phyloP scores from a whole-genome alignment of 2,797 vertebrate genomes.

The Novumbra hubbsi region DNA sequence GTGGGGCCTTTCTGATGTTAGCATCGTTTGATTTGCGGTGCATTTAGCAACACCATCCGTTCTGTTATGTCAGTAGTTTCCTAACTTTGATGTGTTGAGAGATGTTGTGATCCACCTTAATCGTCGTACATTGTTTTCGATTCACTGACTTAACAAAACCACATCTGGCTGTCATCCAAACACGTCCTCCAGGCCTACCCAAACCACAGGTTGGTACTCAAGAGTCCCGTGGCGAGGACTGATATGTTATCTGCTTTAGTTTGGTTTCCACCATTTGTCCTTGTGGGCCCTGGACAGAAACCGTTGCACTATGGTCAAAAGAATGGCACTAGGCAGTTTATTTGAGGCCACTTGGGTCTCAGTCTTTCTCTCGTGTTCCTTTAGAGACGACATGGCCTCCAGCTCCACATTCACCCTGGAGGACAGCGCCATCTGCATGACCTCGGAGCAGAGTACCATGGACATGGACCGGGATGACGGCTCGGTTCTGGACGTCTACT shows the following conservation, averaged over 20 bases:
- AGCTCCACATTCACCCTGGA: slow-evolving; percentile 92
- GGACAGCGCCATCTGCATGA: slow-evolving; percentile 93
- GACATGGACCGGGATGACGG: slow-evolving; percentile 90
- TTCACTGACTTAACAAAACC: not conserved
- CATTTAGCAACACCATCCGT: not conserved
- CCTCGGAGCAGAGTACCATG: slow-evolving; percentile 87
- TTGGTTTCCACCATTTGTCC: not conserved
- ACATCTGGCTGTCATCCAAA: not conserved
- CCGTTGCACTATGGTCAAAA: not conserved
- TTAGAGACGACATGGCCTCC: slow-evolving; percentile 84
- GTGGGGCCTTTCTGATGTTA: not conserved
- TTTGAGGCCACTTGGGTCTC: not conserved
- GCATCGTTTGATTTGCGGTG: not conserved
- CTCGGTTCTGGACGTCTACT: slow-evolving; percentile 91
- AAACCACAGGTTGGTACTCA: not conserved
- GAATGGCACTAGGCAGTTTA: not conserved
- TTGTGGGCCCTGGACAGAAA: not conserved
- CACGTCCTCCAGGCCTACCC: not conserved
- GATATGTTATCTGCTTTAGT: not conserved
- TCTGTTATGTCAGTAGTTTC: not conserved
- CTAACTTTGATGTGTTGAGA: not conserved
- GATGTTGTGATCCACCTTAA: not conserved
- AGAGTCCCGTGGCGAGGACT: not conserved
- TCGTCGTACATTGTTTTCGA: not conserved
- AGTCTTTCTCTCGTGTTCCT: not conserved